These are phyloP conservation scores for Podiceps cristatus DNA, from an alignment of 2,113 vertebrate genomes.

Conservation along the genomic window DNA sequence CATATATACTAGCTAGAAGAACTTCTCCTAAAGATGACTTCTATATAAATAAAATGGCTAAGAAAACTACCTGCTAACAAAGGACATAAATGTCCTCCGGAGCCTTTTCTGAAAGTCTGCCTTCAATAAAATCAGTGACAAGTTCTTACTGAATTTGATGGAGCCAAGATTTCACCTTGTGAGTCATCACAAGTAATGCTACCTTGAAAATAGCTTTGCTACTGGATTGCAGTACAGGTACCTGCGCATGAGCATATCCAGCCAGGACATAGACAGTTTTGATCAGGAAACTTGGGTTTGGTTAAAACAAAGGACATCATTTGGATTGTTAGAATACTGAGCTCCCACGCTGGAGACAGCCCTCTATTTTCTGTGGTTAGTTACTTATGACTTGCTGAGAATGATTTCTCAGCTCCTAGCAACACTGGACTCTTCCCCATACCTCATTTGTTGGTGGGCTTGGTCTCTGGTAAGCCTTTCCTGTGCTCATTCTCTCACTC, in stretches of 20 bases:
- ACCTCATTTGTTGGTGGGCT: constrained; percentile 11
- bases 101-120: neutral
- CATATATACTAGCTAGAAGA: neutral
- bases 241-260: neutral
- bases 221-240: neutral
- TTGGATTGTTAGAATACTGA: neutral
- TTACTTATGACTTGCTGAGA: neutral
- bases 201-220: neutral
- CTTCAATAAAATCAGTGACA: neutral
- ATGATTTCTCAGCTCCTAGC: constrained; percentile 24
- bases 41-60: neutral
- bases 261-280: neutral
- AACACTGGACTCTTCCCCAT: constrained; percentile 25
- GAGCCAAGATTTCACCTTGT: neutral
- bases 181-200: neutral
- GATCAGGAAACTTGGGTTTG: neutral
- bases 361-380: neutral
- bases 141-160: neutral
- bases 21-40: neutral
- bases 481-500: neutral
- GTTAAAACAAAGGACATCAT: neutral
- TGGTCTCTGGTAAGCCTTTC: neutral
- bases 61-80: neutral
- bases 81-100: rapidly evolving
- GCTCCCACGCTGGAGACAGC: neutral